A percentile compares a stretch with the other conserved stretches of the same genome.
Evolutionary conservation across 2,888 invertebrate species (phyloP).

Genomic region (Heteromurus nitidus): DNA sequence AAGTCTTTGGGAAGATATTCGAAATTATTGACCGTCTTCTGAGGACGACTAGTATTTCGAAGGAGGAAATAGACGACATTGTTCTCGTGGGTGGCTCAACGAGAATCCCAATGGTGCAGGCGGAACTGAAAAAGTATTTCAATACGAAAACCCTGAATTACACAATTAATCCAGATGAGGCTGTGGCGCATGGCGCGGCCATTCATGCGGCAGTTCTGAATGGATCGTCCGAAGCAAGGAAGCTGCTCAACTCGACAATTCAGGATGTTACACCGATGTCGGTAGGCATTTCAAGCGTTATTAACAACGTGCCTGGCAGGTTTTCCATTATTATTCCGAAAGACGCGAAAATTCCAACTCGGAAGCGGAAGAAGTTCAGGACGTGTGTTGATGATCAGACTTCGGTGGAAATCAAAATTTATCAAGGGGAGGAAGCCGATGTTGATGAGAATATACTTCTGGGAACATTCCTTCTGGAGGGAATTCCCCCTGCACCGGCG

Average conservation of each 20-base stretch:
- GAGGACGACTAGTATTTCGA: slow-evolving; percentile 14
- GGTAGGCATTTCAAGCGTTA: slow-evolving; percentile 44
- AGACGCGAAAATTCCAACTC: slow-evolving; percentile 43
- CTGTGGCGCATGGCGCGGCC: slow-evolving; percentile 87
- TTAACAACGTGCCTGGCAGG: not conserved
- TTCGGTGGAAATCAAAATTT: slow-evolving; percentile 51
- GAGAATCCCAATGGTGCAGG: slow-evolving; percentile 87
- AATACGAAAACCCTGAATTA: slow-evolving; percentile 83
- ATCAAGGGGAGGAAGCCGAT: slow-evolving; percentile 56
- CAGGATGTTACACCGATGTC: slow-evolving; percentile 64
- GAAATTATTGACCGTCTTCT: slow-evolving; percentile 38
- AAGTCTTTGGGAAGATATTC: slow-evolving; percentile 36
- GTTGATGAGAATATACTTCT: slow-evolving; percentile 45
- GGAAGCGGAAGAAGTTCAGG: slow-evolving; percentile 38
- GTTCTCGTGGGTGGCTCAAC: slow-evolving; percentile 89
- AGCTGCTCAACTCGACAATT: too few species aligned
- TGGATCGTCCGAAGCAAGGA: slow-evolving; percentile 41
- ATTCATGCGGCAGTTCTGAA: slow-evolving; percentile 83
- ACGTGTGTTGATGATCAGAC: slow-evolving; percentile 65
- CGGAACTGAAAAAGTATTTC: slow-evolving; percentile 85
- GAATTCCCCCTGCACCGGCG: slow-evolving; percentile 56
- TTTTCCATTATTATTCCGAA: slow-evolving; percentile 57
- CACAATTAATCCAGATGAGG: slow-evolving; percentile 87
- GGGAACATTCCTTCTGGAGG: slow-evolving; percentile 61
- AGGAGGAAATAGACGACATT: slow-evolving; percentile 77